These are phyloP conservation scores for Bathybates hornii DNA, from an alignment of 2,113 vertebrate species.

Conservation along the genomic window DNA sequence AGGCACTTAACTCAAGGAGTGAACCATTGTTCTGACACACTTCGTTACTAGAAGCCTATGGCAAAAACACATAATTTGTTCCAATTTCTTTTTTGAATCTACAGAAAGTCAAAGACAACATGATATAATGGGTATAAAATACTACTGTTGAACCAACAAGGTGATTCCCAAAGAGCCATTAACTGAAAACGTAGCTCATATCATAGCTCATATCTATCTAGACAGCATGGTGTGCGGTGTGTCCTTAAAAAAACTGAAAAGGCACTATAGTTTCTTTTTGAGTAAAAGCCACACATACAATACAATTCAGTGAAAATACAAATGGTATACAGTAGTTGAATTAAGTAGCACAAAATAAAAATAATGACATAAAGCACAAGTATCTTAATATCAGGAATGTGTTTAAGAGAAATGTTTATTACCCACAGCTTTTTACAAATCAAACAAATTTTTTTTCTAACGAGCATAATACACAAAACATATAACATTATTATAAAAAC, in stretches of 20 bases:
- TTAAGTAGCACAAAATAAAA: background rate
- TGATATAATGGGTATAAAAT: background rate
- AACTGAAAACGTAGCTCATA: background rate
- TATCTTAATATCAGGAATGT: background rate
- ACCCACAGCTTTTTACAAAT: background rate
- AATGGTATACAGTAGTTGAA: background rate
- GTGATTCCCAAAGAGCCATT: background rate
- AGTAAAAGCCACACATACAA: background rate
- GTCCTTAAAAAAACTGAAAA: background rate
- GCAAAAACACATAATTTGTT: background rate
- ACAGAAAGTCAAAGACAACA: background rate
- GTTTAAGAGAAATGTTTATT: conserved; percentile 7
- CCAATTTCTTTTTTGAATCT: background rate
- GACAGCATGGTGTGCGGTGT: background rate
- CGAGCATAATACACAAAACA: background rate
- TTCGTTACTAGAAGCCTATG: background rate
- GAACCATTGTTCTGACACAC: background rate
- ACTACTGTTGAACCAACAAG: background rate
- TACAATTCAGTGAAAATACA: background rate
- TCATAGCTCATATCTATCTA: background rate
- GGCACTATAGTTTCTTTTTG: background rate
- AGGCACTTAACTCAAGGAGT: background rate
- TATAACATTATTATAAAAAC: background rate
- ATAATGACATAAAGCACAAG: background rate
- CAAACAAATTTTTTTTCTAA: background rate